Evolutionary conservation across 2,888 invertebrate species (phyloP).

Genomic region (Mythimna lalbum): DNA sequence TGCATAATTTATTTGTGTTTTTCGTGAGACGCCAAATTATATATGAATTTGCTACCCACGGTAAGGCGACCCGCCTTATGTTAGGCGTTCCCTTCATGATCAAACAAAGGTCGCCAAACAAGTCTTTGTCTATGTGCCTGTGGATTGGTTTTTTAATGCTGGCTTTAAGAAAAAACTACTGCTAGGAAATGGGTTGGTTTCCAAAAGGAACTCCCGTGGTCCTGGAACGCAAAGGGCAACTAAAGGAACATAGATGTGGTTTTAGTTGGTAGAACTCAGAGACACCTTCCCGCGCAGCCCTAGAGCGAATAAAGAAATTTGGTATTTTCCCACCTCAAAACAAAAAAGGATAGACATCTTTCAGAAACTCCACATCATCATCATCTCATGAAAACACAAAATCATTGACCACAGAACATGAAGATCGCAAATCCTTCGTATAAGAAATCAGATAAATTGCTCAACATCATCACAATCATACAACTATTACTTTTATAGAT

Average conservation of each 20-base stretch:
- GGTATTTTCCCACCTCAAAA: neutral
- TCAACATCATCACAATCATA: slow-evolving; percentile 12
- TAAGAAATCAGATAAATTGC: neutral
- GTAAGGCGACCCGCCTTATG: neutral
- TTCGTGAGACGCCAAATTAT: slow-evolving; percentile 22
- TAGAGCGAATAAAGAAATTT: too few species aligned
- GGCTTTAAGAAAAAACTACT: neutral
- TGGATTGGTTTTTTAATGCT: neutral
- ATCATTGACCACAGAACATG: slow-evolving; percentile 9
- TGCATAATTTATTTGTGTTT: slow-evolving; percentile 28
- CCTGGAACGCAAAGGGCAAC: too few species aligned
- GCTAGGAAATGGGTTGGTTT: too few species aligned
- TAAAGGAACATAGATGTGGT: too few species aligned
- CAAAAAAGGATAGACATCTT: too few species aligned
- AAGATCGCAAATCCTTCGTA: neutral
- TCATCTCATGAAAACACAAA: slow-evolving; percentile 6
- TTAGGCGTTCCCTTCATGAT: neutral
- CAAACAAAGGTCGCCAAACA: neutral
- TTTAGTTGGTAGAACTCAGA: too few species aligned
- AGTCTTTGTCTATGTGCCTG: neutral
- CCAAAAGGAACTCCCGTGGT: too few species aligned
- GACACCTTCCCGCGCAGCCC: too few species aligned
- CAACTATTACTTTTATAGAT: slow-evolving; percentile 37
- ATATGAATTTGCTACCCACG: neutral
- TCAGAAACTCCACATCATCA: neutral